Percentiles rank a stretch among this genome's conserved stretches.
These are phyloP conservation scores for Anas acuta DNA, from an alignment of 2,797 vertebrate species.

Conservation along the genomic window DNA sequence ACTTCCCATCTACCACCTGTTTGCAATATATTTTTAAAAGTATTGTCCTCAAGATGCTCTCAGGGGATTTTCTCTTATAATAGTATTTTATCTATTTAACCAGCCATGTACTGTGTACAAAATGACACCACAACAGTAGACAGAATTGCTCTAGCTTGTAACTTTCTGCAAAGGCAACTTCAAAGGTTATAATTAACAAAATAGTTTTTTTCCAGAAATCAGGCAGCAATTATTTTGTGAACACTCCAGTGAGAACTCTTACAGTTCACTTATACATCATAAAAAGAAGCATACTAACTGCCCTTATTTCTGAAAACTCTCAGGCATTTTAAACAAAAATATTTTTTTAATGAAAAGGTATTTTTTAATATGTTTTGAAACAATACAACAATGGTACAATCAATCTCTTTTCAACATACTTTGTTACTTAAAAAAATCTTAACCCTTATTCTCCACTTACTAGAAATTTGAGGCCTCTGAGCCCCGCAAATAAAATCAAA, in stretches of 20 bases:
- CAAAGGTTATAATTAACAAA: not conserved
- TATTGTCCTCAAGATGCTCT: not conserved
- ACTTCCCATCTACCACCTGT: not conserved
- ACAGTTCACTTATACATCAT: not conserved
- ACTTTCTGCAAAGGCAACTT: not conserved
- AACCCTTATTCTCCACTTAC: not conserved
- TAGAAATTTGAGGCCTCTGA: not conserved
- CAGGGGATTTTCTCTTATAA: not conserved
- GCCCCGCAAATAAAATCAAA: not conserved
- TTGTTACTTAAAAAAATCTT: not conserved
- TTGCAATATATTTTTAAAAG: not conserved
- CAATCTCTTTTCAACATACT: not conserved
- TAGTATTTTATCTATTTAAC: not conserved
- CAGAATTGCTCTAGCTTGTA: not conserved
- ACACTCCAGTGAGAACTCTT: not conserved
- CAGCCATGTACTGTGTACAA: not conserved
- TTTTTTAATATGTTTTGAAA: not conserved
- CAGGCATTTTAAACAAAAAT: not conserved
- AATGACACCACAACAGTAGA: not conserved
- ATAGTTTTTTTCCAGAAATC: not conserved
- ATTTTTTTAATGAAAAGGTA: not conserved
- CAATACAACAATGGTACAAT: not conserved
- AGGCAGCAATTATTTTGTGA: not conserved
- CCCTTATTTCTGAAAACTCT: not conserved
- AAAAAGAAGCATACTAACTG: not conserved